phyloP scores from a whole-genome alignment of 2,113 vertebrate species.

The Chiloscyllium plagiosum region DNA sequence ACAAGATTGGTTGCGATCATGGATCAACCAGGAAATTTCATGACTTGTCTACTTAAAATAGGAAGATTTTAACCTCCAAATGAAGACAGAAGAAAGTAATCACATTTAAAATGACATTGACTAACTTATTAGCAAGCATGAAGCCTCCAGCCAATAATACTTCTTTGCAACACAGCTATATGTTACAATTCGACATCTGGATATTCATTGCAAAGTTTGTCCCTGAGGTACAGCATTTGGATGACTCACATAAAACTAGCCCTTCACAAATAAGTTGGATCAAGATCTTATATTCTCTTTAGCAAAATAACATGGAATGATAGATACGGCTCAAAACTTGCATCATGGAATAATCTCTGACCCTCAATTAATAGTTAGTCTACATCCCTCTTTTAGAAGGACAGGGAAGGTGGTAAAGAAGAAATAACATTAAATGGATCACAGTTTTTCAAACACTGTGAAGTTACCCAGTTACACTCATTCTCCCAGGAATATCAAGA shows the following conservation, averaged over 20 bases:
- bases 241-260: not conserved
- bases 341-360: not conserved
- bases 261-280: not conserved
- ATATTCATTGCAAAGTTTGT: not conserved
- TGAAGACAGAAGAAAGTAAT: not conserved
- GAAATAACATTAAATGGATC: not conserved
- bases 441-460: not conserved
- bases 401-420: not conserved
- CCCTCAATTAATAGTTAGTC: not conserved
- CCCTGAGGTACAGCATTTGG: not conserved
- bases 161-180: not conserved
- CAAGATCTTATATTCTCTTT: not conserved
- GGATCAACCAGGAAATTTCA: not conserved
- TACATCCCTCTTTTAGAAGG: not conserved
- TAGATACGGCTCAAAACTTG: not conserved
- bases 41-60: not conserved
- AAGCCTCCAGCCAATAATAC: not conserved
- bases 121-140: not conserved
- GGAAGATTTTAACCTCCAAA: not conserved
- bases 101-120: not conserved
- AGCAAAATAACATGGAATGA: not conserved
- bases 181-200: not conserved
- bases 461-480: not conserved
- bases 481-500: not conserved
- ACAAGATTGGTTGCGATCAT: not conserved